Percentiles rank a stretch among this genome's conserved stretches.
Conservation (phyloP, 2,113 vertebrate species). For the Electrona antarctica region DNA sequence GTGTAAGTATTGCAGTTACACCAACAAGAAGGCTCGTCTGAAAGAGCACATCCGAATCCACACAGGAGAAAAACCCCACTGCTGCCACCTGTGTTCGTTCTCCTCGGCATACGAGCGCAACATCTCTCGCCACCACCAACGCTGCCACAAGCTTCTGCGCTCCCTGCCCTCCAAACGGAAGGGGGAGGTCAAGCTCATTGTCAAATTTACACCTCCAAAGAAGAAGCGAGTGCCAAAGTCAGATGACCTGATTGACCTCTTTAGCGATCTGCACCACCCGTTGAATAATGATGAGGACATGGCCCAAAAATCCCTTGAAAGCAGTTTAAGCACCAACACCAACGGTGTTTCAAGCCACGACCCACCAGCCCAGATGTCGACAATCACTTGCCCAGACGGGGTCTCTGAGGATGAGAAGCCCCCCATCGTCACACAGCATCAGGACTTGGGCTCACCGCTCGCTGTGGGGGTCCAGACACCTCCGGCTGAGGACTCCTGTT, state of each 20-base stretch:
- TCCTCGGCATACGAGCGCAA: conserved; percentile 98
- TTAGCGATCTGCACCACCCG: conserved; percentile 84
- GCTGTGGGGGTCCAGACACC: conserved; percentile 79
- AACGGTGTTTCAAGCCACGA: conserved; percentile 87
- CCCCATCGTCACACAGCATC: conserved; percentile 84
- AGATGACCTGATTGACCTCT: conserved; percentile 88
- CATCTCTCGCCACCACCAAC: conserved; percentile 93
- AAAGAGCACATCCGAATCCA: conserved; percentile 97
- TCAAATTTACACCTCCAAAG: conserved; percentile 88
- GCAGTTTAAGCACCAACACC: conserved; percentile 60
- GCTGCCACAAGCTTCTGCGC: conserved; percentile 94
- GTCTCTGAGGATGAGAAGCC: conserved; percentile 92
- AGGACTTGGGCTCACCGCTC: conserved; percentile 78
- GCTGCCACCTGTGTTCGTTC: conserved; percentile 96
- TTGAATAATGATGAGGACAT: conserved; percentile 78
- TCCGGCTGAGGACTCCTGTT: conserved; percentile 81
- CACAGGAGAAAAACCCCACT: conserved; percentile 97
- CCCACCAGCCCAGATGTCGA: conserved; percentile 93
- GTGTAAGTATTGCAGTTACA: conserved; percentile 96
- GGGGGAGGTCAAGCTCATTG: conserved; percentile 86
- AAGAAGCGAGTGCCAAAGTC: conserved; percentile 86
- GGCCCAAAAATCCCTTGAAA: conserved; percentile 46
- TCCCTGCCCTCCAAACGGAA: conserved; percentile 89
- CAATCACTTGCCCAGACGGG: conserved; percentile 86
- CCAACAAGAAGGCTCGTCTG: conserved; percentile 94